A percentile compares a stretch with the other conserved stretches of the same genome.
Evolutionary conservation across 2,113 vertebrate species (phyloP).

Genomic region (Anolis carolinensis): DNA sequence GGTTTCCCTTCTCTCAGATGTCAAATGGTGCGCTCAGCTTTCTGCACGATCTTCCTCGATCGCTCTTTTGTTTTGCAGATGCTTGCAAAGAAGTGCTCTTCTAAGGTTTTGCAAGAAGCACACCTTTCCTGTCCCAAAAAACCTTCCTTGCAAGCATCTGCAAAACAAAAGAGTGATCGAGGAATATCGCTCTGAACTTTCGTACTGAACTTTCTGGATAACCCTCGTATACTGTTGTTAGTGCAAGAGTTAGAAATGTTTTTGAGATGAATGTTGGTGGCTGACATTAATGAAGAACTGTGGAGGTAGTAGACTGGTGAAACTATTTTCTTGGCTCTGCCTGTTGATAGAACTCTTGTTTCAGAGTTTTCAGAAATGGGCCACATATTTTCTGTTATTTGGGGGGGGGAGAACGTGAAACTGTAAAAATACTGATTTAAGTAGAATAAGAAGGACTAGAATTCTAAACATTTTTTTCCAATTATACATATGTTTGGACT

Average conservation of each 20-base stretch:
- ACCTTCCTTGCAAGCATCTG: no score
- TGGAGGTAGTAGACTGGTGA: not conserved
- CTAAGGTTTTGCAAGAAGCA: no score
- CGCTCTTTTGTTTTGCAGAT: no score
- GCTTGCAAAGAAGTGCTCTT: no score
- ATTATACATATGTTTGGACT: no score
- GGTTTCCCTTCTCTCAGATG: no score
- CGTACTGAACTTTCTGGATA: no score
- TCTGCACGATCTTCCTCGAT: no score
- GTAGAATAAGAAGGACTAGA: not conserved
- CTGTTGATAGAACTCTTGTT: not conserved
- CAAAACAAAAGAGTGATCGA: no score
- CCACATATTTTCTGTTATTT: not conserved
- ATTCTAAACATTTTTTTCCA: not conserved
- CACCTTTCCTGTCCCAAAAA: no score
- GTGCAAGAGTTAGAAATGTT: not conserved
- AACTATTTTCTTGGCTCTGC: conserved; percentile 6
- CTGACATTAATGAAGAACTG: not conserved
- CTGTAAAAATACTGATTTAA: conserved; percentile 41
- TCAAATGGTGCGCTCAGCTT: no score
- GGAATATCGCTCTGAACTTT: no score
- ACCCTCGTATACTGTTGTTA: not conserved
- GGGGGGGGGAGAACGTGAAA: not conserved
- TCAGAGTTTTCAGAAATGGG: not conserved
- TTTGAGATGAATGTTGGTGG: not conserved